Evolutionary conservation across 1,140 invertebrate genomes (phyloP), one percentile per base, ranked within the genome.

Genomic region (Neodiprion pinetum): DNA sequence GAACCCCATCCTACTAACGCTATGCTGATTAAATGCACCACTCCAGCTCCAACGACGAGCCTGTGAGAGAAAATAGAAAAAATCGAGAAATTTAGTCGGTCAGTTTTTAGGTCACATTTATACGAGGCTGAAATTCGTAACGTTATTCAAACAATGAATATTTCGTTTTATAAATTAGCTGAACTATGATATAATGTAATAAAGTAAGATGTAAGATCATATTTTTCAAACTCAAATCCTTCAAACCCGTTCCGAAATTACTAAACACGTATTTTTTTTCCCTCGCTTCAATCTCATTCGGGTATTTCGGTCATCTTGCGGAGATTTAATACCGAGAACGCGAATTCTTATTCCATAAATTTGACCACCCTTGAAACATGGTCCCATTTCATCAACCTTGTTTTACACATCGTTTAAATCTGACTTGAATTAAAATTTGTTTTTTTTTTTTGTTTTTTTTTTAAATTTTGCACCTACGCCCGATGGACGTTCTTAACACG

Each of bases 21-120:
- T 76, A 96, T 91, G 87, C 96, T 96, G 48, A 95, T 84, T 53
- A 95, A 88, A 78, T 93, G 94, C 21, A 94, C 88, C 72, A 93
- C 87, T 9, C 92, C 90, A 3, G 95, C 92, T 21, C 92, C 92
- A 1, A 95, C 93, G 8, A 96, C 92, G 75, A 96, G 90, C 94
- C 94, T 94, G 86, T 48, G 91, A 90, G 81, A 72, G 72, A 84
- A 74, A 71, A 78, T 53, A 74, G 72, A 72, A 75, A 40, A 73
- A 47, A 47, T n/a, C n/a, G 8, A 53, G 23, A 21, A 21, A 21
- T 21, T 21, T 21, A 21, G 17, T 21, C 17, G 17, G 17, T 21
- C 28, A 9, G 12, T 9, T 67, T 21, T 12, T 50, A 48, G 4
- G 50, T 9, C 66, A 68, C n/a, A 21, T 48, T 23, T 1, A 9